Evolutionary conservation across 2,113 vertebrate species (phyloP).

Genomic region (Cynopterus brachyotis): DNA sequence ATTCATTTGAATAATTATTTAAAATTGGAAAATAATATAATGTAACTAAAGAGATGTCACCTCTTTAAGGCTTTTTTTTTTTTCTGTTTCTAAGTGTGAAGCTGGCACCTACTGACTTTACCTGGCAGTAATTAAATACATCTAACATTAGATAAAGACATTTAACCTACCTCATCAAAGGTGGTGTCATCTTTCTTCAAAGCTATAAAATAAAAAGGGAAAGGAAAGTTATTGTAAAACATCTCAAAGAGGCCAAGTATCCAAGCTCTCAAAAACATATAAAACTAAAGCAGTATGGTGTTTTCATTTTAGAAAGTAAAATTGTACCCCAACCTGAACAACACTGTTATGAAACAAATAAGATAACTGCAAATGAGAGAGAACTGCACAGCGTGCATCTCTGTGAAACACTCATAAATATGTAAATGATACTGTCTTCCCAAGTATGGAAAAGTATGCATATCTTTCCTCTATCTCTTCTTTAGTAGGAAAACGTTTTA

Average conservation of each 20-base stretch:
- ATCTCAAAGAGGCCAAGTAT: conserved; percentile 63
- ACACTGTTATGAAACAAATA: conserved; percentile 73
- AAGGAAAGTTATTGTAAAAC: conserved; percentile 77
- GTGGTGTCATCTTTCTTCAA: conserved; percentile 97
- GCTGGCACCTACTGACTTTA: conserved; percentile 17
- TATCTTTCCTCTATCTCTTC: conserved; percentile 37
- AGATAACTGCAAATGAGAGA: conserved; percentile 66
- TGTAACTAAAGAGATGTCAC: background rate
- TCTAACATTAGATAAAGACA: conserved; percentile 68
- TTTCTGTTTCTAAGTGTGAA: conserved; percentile 58
- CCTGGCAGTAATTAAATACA: conserved; percentile 67
- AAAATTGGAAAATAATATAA: background rate
- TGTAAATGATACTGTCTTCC: conserved; percentile 70
- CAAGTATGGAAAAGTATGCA: conserved; percentile 39
- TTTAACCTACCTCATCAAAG: conserved; percentile 94
- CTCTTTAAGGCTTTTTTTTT: background rate
- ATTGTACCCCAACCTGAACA: conserved; percentile 64
- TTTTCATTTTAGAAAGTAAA: conserved; percentile 73
- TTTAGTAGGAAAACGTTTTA: conserved; percentile 40
- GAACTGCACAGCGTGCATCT: conserved; percentile 54
- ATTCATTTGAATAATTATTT: background rate
- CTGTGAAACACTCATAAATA: conserved; percentile 77
- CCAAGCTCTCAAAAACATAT: conserved; percentile 43
- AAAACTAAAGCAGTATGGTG: conserved; percentile 21
- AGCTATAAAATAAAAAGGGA: conserved; percentile 88